Base-by-base conservation (phyloP, 53 echinoderm and acorn worm genomes). In the Zoroaster sp. region DNA sequence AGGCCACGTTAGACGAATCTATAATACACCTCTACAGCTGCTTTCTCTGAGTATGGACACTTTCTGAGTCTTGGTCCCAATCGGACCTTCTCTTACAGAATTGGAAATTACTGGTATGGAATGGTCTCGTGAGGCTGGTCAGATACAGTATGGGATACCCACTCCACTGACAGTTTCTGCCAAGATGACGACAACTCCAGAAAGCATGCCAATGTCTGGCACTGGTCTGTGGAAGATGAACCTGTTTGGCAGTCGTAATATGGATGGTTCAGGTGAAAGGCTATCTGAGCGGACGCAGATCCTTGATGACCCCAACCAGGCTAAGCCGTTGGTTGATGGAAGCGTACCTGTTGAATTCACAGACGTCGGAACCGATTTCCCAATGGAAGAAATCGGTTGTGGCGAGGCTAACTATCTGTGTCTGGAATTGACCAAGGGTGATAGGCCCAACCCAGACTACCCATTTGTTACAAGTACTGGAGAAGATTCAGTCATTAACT, bases 141-240 rank as follows among this genome's bases (percentile, higher is more conserved):
- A 83, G 59, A 52, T 90, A 52, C 75, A 85, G 37, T 90, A 78
- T 47, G 96, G 96, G 13, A 46, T 87, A 21, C 93, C 92, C 35
- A 72, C 93, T 28, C 80, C 89, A 34, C 69, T 96, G 39, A 87
- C 89, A 18, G 59, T 96, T 4, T 92, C 88, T 0, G 88, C 86
- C 25, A 63, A 92, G 41, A 82, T 92, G 39, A 72, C 92, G 0
- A 28, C 93, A 14, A 79, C 75, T 10, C 86, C 94, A 28, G 93
- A 96, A 77, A 87, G 94, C 12, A 68, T 75, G 4, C 85, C 73
- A 1, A 42, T 80, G 1, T 72, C 65, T 2, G 97, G 97, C n/a
- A 53, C 53, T 18, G 88, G 90, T 43, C 91, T 97, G 69, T 97
- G 97, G 97, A 85, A 95, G 73, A 33, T 97, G 66, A 94, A 93